Evolutionary conservation across 2,797 vertebrate species (phyloP), one percentile per base, ranked within the genome.

Genomic region (Eospalax fontanierii): DNA sequence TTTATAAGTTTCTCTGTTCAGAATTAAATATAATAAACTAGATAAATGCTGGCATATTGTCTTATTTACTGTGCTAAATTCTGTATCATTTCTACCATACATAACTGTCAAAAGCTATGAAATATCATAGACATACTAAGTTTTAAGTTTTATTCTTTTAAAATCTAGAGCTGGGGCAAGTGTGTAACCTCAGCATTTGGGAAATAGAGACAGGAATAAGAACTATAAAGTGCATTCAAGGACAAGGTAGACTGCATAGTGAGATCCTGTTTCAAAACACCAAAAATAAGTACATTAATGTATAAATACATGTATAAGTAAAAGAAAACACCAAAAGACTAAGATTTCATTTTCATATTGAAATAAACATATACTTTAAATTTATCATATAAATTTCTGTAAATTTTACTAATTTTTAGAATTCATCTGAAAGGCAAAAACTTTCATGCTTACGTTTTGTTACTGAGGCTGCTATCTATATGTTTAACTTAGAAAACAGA

Each of bases 371-470:
- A 10, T 4, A 79, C 33, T 95, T 93, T 46, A 73, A 86, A 96
- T 83, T 83, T 78, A 87, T 15, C 18, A 35, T 91, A 28, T 33
- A 92, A 80, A 85, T 75, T 94, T 91, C n/a, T 91, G 21, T 33
- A 93, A 91, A 89, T 82, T 92, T 87, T 84, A 95, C 30, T 90
- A 82, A 94, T 73, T 93, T 93, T 46, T 40, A 90, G 79, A 93
- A 61, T 75, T 84, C 8, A 88, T 75, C 30, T 73, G 12, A 94
- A 93, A 94, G 46, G 40, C 28, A 97, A 89, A 93, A 93, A 59
- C 38, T 79, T 96, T 73, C 38, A 50, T 10, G 68, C 24, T 76
- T 73, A 94, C 22, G n/a, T 28, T 87, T 92, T 86, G 19, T 24
- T 76, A 38, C 78, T 84, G 40, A 68, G 81, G 12, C 18, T 26